Conservation (phyloP, 2,113 vertebrate genomes). For the Isurus oxyrinchus region DNA sequence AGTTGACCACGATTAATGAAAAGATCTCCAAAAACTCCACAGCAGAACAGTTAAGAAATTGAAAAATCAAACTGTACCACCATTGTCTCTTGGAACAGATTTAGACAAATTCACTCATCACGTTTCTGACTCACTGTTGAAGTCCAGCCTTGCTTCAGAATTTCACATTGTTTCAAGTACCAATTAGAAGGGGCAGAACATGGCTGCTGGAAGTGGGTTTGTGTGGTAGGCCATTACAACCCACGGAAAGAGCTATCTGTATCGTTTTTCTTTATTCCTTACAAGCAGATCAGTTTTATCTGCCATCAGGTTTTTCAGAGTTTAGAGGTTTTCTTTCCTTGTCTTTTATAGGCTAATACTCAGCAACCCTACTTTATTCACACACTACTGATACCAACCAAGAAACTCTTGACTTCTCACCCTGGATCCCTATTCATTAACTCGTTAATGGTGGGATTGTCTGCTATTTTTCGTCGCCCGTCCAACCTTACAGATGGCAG, state of each 20-base stretch:
- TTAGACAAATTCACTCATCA: not conserved
- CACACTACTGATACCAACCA: not conserved
- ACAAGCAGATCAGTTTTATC: not conserved
- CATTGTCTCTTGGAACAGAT: not conserved
- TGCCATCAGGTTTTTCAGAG: not conserved
- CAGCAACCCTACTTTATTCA: not conserved
- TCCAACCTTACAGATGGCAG: too few species aligned
- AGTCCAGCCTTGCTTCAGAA: not conserved
- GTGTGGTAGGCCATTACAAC: not conserved
- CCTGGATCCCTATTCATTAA: not conserved
- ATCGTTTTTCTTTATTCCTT: not conserved
- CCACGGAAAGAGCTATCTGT: not conserved
- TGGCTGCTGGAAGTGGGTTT: not conserved
- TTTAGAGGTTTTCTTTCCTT: not conserved
- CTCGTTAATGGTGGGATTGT: too few species aligned
- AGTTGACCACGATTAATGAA: not conserved
- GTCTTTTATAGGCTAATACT: not conserved
- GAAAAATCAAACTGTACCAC: not conserved
- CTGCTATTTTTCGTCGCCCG: too few species aligned
- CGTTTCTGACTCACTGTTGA: not conserved
- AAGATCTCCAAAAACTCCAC: not conserved
- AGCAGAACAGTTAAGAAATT: not conserved
- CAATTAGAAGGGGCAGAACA: not conserved
- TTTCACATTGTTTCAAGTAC: not conserved
- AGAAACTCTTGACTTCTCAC: not conserved